Evolutionary conservation across 2,797 vertebrate genomes (phyloP).

Genomic region (Phoxinus dragarum): DNA sequence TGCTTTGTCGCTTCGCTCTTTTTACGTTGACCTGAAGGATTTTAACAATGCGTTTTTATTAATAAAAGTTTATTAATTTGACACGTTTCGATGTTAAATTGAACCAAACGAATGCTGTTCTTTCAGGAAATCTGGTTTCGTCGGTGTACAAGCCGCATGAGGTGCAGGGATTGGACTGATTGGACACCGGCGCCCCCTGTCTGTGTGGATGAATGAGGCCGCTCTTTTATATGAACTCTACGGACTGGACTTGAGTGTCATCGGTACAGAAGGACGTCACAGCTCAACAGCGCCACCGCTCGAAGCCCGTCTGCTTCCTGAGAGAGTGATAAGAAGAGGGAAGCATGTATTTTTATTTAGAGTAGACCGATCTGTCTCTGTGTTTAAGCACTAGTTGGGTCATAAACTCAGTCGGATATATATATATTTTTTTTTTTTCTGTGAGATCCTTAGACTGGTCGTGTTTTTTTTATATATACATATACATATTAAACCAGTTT

Average conservation of each 20-base stretch:
- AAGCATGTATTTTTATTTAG: constrained; percentile 18
- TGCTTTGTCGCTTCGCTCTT: constrained; percentile 17
- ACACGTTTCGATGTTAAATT: not conserved
- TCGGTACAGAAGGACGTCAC: constrained; percentile 11
- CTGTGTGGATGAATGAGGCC: constrained; percentile 39
- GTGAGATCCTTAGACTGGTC: constrained; percentile 5
- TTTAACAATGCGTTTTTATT: not conserved
- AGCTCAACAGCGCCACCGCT: not conserved
- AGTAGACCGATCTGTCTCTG: constrained; percentile 20
- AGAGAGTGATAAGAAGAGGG: not conserved
- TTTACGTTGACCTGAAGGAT: constrained; percentile 13
- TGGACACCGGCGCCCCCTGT: constrained; percentile 33
- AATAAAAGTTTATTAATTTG: not conserved
- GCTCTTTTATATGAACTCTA: constrained; percentile 22
- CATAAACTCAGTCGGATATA: not conserved
- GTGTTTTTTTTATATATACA: not conserved
- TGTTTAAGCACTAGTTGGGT: constrained; percentile 14
- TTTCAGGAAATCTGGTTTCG: constrained; percentile 74
- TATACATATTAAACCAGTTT: constrained; percentile 42
- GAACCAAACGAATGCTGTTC: constrained; percentile 28
- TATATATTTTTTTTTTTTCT: constrained; percentile 19
- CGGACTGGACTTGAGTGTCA: constrained; percentile 21
- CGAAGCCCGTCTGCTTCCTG: not conserved
- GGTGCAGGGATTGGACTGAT: constrained; percentile 80
- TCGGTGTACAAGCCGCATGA: constrained; percentile 81